A percentile compares a stretch with the other conserved stretches of the same genome.
These are phyloP conservation scores for Abramis brama DNA, from an alignment of 2,113 vertebrate species.

Conservation along the genomic window DNA sequence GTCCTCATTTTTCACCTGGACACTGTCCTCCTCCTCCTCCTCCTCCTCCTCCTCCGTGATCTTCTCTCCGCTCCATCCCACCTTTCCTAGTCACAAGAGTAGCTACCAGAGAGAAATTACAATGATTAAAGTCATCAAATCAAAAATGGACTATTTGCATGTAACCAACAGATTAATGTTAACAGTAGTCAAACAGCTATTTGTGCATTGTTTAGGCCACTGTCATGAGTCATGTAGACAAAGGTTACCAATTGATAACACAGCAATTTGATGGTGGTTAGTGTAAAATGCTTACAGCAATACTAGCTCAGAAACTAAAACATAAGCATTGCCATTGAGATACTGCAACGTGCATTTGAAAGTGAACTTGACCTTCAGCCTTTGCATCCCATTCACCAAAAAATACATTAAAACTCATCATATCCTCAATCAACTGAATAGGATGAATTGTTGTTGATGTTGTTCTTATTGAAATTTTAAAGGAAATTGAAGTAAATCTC, in stretches of 20 bases:
- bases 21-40: not conserved
- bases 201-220: not conserved
- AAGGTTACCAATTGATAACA: not conserved
- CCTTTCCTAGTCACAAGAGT: not conserved
- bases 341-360: not conserved
- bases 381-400: no score
- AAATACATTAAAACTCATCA: not conserved
- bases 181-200: not conserved
- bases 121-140: not conserved
- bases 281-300: not conserved
- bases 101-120: not conserved
- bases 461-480: no score
- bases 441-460: no score
- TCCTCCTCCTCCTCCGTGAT: not conserved
- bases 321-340: not conserved
- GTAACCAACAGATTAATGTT: not conserved
- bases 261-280: not conserved
- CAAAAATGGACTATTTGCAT: not conserved
- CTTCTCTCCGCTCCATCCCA: not conserved
- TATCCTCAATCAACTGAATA: not conserved
- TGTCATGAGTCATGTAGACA: not conserved
- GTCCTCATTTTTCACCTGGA: slow-evolving; percentile 38
- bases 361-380: not conserved
- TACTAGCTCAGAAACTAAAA: not conserved
- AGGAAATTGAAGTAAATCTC: no score